Percentiles rank a stretch among this genome's conserved stretches.
phyloP scores from a whole-genome alignment of 37 sponge, comb jelly and placozoan species.

The Hexactinellida sp. region DNA sequence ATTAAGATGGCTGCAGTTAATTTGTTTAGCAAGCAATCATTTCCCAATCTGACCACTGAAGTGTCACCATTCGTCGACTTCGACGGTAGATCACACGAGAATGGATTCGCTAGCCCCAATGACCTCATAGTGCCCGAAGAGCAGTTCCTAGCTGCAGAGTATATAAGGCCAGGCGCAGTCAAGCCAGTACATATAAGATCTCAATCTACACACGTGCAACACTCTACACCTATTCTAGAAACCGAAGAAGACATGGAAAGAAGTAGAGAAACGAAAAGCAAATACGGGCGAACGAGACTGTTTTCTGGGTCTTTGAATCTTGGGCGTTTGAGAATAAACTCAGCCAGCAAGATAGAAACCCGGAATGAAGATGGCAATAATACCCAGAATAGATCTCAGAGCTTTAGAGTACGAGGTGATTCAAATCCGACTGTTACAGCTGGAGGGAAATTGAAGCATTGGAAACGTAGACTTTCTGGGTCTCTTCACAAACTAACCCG shows the following conservation, averaged over 20 bases:
- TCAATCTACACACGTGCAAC: background rate
- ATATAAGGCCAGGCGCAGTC: background rate
- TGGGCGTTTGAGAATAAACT: background rate
- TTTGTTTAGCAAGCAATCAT: background rate
- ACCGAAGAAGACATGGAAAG: background rate
- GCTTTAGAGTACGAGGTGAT: background rate
- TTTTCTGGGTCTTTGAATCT: background rate
- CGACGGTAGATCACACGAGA: background rate
- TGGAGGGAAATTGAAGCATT: background rate
- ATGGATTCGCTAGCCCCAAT: background rate
- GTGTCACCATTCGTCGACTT: background rate
- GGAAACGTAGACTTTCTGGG: background rate
- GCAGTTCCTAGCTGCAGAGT: background rate
- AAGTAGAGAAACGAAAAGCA: background rate
- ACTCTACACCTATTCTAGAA: background rate
- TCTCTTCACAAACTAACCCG: background rate
- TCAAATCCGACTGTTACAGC: background rate
- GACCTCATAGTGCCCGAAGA: background rate
- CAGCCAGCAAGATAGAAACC: background rate
- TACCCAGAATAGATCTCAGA: background rate
- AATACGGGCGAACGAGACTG: background rate
- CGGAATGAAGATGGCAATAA: background rate
- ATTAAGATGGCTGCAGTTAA: constrained; percentile 9
- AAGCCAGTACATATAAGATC: background rate
- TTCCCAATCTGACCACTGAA: background rate